Conservation (phyloP, 2,797 vertebrate genomes). For the Danio aesculapii region DNA sequence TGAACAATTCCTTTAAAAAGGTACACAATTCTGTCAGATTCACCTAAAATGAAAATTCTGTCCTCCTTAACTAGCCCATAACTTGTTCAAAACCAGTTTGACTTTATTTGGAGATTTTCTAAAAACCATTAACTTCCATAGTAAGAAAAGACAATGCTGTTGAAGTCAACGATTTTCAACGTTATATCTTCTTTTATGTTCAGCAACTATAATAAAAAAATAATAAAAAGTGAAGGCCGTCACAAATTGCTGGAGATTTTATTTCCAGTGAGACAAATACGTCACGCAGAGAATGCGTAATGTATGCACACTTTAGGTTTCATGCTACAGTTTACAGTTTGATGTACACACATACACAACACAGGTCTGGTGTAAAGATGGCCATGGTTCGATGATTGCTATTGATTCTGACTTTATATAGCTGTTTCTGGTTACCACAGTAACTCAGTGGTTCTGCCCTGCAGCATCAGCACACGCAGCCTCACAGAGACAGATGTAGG, state of each 20-base stretch:
- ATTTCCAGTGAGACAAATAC: conserved; percentile 11
- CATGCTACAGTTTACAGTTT: not conserved
- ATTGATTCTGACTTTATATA: conserved; percentile 54
- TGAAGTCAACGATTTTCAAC: too few relatives aligned
- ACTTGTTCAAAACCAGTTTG: too few relatives aligned
- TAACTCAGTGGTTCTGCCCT: conserved; percentile 34
- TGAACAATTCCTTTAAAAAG: not conserved
- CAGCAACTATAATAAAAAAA: too few relatives aligned
- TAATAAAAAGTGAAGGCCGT: not conserved
- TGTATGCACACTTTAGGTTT: conserved; percentile 18
- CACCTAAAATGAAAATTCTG: too few relatives aligned
- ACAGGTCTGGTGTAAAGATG: conserved; percentile 18
- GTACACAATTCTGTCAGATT: too few relatives aligned
- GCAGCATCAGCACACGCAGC: conserved; percentile 28
- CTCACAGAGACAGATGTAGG: not conserved
- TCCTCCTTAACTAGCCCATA: too few relatives aligned
- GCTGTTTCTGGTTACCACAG: conserved; percentile 45
- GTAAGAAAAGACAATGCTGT: too few relatives aligned
- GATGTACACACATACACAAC: not conserved
- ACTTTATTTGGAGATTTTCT: too few relatives aligned
- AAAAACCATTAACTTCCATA: too few relatives aligned
- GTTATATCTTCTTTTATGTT: too few relatives aligned
- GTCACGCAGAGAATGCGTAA: conserved; percentile 1
- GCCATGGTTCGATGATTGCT: conserved; percentile 45
- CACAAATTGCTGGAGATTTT: not conserved